Conservation (phyloP, 1,140 invertebrate species). For the Drosophila subobscura region DNA sequence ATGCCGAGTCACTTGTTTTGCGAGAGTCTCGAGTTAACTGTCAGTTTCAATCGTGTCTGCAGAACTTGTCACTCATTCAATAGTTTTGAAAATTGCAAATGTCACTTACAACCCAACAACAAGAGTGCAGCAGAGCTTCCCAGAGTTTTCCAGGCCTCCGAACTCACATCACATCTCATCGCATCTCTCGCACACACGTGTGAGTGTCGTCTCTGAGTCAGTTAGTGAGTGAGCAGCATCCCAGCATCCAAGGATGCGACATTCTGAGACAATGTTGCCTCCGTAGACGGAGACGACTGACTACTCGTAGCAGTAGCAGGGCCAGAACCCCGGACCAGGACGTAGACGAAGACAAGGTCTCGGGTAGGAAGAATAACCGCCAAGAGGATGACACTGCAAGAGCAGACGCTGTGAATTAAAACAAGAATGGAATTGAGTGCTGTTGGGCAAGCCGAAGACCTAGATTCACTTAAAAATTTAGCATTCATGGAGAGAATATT, state of each 20-base stretch:
- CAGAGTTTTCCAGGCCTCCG: background rate
- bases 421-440: slow-evolving; percentile 24
- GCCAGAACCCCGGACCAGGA: no score
- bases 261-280: slow-evolving; percentile 68
- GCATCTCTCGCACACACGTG: slow-evolving; percentile 19
- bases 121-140: slow-evolving; percentile 31
- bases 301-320: background rate
- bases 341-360: slow-evolving; percentile 41
- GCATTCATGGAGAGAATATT: no score
- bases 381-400: slow-evolving; percentile 69
- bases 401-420: slow-evolving; percentile 80
- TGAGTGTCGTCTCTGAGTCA: slow-evolving; percentile 9
- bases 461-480: no score
- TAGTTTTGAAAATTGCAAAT: slow-evolving; percentile 83
- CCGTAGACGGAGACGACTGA: slow-evolving; percentile 34
- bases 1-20: slow-evolving; percentile 40
- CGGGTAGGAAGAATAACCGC: slow-evolving; percentile 41
- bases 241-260: slow-evolving; percentile 60
- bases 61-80: slow-evolving; percentile 83
- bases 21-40: slow-evolving; percentile 58
- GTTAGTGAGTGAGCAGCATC: slow-evolving; percentile 55
- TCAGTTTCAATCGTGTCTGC: slow-evolving; percentile 83
- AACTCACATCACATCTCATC: slow-evolving; percentile 1
- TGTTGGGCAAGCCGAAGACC: no score
- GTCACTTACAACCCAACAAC: slow-evolving; percentile 78